A percentile compares a stretch with the other conserved stretches of the same genome.
phyloP scores from a whole-genome alignment of 2,888 invertebrate genomes.

The Eupithecia centaureata region DNA sequence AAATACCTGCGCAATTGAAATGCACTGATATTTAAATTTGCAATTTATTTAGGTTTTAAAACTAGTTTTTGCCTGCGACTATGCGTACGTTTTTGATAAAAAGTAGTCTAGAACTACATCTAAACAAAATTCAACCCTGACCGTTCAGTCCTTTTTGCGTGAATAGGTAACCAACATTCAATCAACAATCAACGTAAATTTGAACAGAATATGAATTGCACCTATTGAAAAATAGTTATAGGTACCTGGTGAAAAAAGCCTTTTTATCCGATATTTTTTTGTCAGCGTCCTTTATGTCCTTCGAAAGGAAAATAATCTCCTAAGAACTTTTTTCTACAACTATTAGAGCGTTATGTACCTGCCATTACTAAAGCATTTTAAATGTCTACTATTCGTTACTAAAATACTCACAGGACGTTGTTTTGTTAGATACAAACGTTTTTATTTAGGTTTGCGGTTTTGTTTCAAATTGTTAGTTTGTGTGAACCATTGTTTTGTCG shows the following conservation, averaged over 20 bases:
- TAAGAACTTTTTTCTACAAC: background rate
- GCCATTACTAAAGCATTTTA: too few species aligned
- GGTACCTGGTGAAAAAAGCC: too few species aligned
- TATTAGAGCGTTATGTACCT: too few species aligned
- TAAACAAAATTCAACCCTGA: background rate
- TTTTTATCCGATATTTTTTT: too few species aligned
- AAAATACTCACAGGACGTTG: background rate
- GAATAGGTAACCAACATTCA: too few species aligned
- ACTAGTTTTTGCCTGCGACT: too few species aligned
- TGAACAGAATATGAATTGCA: too few species aligned
- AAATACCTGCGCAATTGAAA: slow-evolving; percentile 8
- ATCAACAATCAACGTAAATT: too few species aligned
- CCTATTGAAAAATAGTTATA: too few species aligned
- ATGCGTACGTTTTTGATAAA: too few species aligned
- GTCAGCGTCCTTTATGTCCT: too few species aligned
- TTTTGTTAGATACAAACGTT: background rate
- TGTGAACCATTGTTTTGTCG: background rate
- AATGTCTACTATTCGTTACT: background rate
- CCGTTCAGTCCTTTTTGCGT: too few species aligned
- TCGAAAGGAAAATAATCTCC: background rate
- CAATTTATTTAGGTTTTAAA: background rate
- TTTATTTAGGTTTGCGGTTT: background rate
- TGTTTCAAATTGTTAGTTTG: background rate
- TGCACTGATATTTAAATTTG: background rate
- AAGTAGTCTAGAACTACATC: background rate